Evolutionary conservation across 2,888 invertebrate genomes (phyloP).

Genomic region (Trachelus iudaicus): DNA sequence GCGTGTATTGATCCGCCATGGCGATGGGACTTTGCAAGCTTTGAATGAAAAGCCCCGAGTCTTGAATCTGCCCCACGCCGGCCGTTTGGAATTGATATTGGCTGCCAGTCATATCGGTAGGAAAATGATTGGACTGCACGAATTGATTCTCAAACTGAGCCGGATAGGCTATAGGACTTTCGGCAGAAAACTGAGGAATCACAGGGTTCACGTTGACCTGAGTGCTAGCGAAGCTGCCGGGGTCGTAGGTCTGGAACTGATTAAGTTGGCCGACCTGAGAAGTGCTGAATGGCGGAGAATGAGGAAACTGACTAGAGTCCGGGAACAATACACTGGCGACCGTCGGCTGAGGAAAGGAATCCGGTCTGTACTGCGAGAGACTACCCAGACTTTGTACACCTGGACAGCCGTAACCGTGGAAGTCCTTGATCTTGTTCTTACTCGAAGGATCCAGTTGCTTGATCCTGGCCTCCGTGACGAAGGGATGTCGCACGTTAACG

Average conservation of each 20-base stretch:
- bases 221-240: conserved; percentile 44
- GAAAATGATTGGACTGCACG: conserved; percentile 52
- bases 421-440: conserved; percentile 29
- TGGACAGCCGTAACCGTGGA: conserved; percentile 43
- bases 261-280: conserved; percentile 44
- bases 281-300: conserved; percentile 46
- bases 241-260: conserved; percentile 53
- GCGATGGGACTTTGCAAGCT: conserved; percentile 51
- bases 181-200: conserved; percentile 49
- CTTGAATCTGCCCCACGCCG: conserved; percentile 48
- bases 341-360: conserved; percentile 44
- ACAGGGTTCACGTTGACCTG: conserved; percentile 50
- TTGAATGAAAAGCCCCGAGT: conserved; percentile 53
- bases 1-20: conserved; percentile 52
- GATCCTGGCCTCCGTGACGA: conserved; percentile 48
- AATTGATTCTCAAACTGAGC: conserved; percentile 51
- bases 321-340: conserved; percentile 48
- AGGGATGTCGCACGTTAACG: conserved; percentile 51
- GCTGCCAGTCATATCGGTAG: conserved; percentile 42
- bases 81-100: conserved; percentile 47
- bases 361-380: conserved; percentile 49
- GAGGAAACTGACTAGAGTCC: conserved; percentile 46
- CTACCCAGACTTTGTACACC: conserved; percentile 43
- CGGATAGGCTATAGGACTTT: conserved; percentile 49
- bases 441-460: conserved; percentile 31